phyloP scores from a whole-genome alignment of 2,113 vertebrate genomes.

The Asarcornis scutulata region DNA sequence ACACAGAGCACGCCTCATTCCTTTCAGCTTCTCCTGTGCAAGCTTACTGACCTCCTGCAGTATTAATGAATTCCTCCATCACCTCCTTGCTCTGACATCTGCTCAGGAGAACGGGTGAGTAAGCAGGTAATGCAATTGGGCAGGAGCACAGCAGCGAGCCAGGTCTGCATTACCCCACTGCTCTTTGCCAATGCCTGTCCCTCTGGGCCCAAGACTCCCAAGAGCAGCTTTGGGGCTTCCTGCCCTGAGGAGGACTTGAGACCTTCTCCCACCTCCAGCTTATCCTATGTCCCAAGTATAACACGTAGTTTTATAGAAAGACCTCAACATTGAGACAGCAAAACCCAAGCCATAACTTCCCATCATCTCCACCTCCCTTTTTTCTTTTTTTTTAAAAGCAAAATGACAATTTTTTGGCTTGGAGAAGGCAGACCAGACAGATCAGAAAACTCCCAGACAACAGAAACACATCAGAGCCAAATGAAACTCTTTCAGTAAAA shows the following conservation, averaged over 20 bases:
- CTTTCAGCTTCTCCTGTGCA: neutral
- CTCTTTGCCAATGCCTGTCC: neutral
- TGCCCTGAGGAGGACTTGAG: neutral
- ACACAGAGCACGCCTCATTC: slow-evolving; percentile 17
- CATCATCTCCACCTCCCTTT: neutral
- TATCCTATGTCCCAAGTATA: neutral
- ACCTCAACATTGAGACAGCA: neutral
- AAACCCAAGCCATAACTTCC: neutral
- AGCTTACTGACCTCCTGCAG: slow-evolving; percentile 57
- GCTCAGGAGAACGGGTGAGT: slow-evolving; percentile 73
- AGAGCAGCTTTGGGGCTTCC: neutral
- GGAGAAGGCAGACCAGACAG: neutral
- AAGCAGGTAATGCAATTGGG: slow-evolving; percentile 75
- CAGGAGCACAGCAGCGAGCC: slow-evolving; percentile 57
- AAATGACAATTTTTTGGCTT: neutral
- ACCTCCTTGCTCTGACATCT: slow-evolving; percentile 73
- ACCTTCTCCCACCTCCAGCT: neutral
- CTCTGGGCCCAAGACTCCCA: neutral
- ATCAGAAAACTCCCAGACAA: neutral
- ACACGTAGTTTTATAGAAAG: neutral
- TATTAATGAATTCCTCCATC: slow-evolving; percentile 73
- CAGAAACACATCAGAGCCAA: neutral
- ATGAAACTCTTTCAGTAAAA: neutral
- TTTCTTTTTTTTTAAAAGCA: neutral
- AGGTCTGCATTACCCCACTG: slow-evolving; percentile 33